These are phyloP conservation scores for Scaptomyza graminum DNA, from an alignment of 1,140 invertebrate genomes.

Conservation along the genomic window DNA sequence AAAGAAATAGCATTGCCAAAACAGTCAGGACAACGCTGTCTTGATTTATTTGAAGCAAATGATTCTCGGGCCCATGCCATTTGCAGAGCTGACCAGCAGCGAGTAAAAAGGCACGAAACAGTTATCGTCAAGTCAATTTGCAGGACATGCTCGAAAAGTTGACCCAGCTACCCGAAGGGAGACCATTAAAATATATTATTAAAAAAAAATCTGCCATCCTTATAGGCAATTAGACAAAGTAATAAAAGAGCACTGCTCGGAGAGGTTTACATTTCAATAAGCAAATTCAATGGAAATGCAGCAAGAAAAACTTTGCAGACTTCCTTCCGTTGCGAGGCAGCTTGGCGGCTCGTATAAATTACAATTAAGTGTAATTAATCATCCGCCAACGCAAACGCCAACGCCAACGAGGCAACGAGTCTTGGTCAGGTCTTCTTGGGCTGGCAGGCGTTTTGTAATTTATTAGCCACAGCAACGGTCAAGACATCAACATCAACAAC, in stretches of 20 bases:
- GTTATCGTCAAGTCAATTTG: constrained; percentile 15
- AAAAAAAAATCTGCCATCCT: constrained; percentile 61
- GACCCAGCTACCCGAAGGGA: not conserved
- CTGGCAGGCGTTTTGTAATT: constrained; percentile 33
- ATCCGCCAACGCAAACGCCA: constrained; percentile 31
- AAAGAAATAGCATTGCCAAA: constrained; percentile 50
- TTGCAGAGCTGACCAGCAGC: constrained; percentile 60
- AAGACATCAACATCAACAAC: constrained; percentile 44
- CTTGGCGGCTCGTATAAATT: constrained; percentile 65
- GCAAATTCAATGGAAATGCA: constrained; percentile 52
- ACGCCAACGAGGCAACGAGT: not conserved
- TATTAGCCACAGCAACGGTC: constrained; percentile 35
- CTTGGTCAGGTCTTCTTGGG: constrained; percentile 5
- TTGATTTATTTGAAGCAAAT: constrained; percentile 64
- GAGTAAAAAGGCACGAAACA: constrained; percentile 27
- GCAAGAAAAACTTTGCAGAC: not conserved
- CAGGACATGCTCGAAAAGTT: constrained; percentile 2
- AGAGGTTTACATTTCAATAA: constrained; percentile 67
- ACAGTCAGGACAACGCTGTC: constrained; percentile 35
- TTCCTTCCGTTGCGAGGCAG: not conserved
- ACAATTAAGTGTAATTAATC: constrained; percentile 82
- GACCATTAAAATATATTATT: constrained; percentile 43
- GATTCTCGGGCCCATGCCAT: constrained; percentile 28
- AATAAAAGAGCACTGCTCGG: constrained; percentile 28
- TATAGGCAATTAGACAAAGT: constrained; percentile 72